These are phyloP conservation scores for Telmatochromis bifrenatus DNA, from an alignment of 2,113 vertebrate species.

Conservation along the genomic window DNA sequence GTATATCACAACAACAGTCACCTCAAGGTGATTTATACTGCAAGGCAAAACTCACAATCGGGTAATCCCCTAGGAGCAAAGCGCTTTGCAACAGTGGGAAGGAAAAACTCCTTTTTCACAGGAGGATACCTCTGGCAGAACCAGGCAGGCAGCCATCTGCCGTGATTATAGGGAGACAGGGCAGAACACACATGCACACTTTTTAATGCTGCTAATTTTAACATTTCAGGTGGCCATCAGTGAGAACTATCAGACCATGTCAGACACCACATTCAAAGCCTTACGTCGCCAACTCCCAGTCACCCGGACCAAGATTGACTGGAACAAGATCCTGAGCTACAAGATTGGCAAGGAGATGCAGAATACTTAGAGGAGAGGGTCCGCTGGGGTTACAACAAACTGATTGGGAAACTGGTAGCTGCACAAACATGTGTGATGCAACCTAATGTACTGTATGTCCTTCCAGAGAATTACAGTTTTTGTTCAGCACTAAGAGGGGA, in stretches of 20 bases:
- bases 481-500: not conserved
- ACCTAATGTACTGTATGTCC: not conserved
- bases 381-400: not conserved
- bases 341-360: slow-evolving; percentile 99
- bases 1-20: not conserved
- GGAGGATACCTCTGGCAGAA: not conserved
- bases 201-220: not conserved
- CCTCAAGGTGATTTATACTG: not conserved
- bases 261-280: slow-evolving; percentile 95
- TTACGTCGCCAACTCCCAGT: slow-evolving; percentile 92
- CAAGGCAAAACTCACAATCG: not conserved
- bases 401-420: slow-evolving; percentile 42
- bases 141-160: not conserved
- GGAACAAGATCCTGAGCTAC: slow-evolving; percentile 99
- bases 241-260: slow-evolving; percentile 96
- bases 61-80: not conserved
- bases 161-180: not conserved
- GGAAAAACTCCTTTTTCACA: not conserved
- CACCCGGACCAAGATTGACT: slow-evolving; percentile 97
- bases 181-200: not conserved
- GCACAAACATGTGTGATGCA: not conserved
- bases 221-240: slow-evolving; percentile 83
- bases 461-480: not conserved
- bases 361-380: slow-evolving; percentile 71
- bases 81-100: not conserved